These are phyloP conservation scores for Polymixis lichenea DNA, from an alignment of 2,888 invertebrate species.

Conservation along the genomic window DNA sequence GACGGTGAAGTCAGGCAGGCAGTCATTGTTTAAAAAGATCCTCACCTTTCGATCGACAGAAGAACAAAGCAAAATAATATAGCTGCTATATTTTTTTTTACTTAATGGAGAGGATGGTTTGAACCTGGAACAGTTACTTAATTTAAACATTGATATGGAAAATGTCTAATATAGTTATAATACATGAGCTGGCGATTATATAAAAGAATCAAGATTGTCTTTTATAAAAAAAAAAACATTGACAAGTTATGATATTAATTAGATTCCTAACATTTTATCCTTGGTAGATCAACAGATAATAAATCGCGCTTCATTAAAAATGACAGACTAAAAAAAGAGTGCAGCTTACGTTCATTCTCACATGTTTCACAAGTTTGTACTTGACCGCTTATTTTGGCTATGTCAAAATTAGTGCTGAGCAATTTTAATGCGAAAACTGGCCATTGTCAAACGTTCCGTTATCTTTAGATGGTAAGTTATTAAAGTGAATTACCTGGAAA, in stretches of 20 bases:
- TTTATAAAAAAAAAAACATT: not conserved
- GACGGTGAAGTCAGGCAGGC: not conserved
- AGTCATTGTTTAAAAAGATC: conserved; percentile 23
- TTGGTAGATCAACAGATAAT: conserved; percentile 21
- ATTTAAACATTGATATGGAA: too few species aligned
- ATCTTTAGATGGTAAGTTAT: conserved; percentile 11
- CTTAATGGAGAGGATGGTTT: not conserved
- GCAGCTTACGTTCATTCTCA: conserved; percentile 16
- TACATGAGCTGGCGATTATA: not conserved
- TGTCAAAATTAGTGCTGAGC: conserved; percentile 55
- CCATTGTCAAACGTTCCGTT: not conserved
- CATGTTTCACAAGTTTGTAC: conserved; percentile 50
- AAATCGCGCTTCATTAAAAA: conserved; percentile 16
- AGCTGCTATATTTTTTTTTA: not conserved
- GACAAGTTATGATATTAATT: not conserved
- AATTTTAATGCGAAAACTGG: conserved; percentile 21
- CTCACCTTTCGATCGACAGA: not conserved
- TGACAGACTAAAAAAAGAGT: conserved; percentile 2
- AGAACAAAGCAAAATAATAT: not conserved
- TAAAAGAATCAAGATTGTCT: not conserved
- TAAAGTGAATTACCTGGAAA: conserved; percentile 21
- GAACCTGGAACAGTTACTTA: not conserved
- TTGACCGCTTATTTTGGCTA: conserved; percentile 57
- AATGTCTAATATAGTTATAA: too few species aligned
- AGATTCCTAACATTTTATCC: conserved; percentile 21